A percentile compares a stretch with the other conserved stretches of the same genome.
Conservation (phyloP, 92 coral and sea anemone species). For the Porites lobata region DNA sequence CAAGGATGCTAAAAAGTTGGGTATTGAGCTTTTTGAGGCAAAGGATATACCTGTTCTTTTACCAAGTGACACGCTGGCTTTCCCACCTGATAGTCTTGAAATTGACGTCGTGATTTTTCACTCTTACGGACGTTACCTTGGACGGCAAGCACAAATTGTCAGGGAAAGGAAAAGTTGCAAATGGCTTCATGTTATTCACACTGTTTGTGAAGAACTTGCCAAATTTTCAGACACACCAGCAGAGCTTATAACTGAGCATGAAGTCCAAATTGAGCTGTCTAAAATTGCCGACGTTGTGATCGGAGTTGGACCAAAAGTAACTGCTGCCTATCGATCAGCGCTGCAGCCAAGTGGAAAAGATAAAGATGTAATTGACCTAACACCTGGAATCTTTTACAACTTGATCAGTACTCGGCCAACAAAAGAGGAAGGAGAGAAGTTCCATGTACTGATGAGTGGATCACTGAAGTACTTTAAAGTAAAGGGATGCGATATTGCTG, state of each 20-base stretch:
- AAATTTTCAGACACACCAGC: neutral
- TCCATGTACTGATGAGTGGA: slow-evolving; percentile 28
- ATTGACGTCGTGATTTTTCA: slow-evolving; percentile 32
- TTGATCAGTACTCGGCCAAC: slow-evolving; percentile 32
- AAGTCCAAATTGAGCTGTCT: slow-evolving; percentile 26
- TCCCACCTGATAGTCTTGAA: slow-evolving; percentile 48
- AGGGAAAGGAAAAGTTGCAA: slow-evolving; percentile 33
- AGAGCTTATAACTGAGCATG: slow-evolving; percentile 26
- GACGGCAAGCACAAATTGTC: slow-evolving; percentile 38
- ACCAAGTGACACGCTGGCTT: slow-evolving; percentile 24
- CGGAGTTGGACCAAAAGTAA: slow-evolving; percentile 46
- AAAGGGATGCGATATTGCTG: slow-evolving; percentile 56
- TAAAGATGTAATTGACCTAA: slow-evolving; percentile 26
- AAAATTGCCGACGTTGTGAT: slow-evolving; percentile 30
- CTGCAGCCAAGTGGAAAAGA: slow-evolving; percentile 18
- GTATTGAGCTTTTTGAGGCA: slow-evolving; percentile 29
- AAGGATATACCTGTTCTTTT: slow-evolving; percentile 12
- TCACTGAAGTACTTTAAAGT: slow-evolving; percentile 24
- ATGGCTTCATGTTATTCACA: slow-evolving; percentile 51
- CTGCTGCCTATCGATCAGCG: slow-evolving; percentile 18
- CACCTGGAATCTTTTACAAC: slow-evolving; percentile 37
- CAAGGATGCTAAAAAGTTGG: slow-evolving; percentile 5
- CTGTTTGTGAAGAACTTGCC: slow-evolving; percentile 37
- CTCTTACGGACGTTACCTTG: slow-evolving; percentile 33
- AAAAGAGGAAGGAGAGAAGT: slow-evolving; percentile 12